These are phyloP conservation scores for Lissonota sp. DNA, from an alignment of 2,888 invertebrate species.

Conservation along the genomic window DNA sequence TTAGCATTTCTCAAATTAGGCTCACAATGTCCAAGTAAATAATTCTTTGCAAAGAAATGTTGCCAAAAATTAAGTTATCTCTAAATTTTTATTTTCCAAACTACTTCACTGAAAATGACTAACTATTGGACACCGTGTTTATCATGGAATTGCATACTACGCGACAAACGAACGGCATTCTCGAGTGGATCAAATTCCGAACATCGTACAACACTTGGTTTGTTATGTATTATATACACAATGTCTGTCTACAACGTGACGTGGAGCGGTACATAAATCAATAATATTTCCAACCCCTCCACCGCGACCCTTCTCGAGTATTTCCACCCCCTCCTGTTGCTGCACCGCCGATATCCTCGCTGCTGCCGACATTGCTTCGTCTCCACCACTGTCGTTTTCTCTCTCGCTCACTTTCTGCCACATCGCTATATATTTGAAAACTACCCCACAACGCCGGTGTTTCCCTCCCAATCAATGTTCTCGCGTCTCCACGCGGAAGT, in stretches of 20 bases:
- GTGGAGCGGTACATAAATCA: slow-evolving; percentile 86
- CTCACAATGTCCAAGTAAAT: neutral
- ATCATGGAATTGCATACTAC: too few species aligned
- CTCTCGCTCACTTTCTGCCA: slow-evolving; percentile 53
- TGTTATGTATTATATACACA: slow-evolving; percentile 72
- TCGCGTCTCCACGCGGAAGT: slow-evolving; percentile 69
- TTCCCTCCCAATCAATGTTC: slow-evolving; percentile 82
- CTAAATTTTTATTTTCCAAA: neutral
- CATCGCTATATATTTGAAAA: slow-evolving; percentile 62
- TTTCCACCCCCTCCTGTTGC: slow-evolving; percentile 74
- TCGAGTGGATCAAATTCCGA: slow-evolving; percentile 74
- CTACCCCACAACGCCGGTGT: slow-evolving; percentile 75
- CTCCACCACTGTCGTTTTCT: slow-evolving; percentile 49
- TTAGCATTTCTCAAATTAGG: too few species aligned
- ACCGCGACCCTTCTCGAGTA: slow-evolving; percentile 78
- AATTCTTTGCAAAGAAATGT: neutral
- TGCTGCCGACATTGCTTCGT: slow-evolving; percentile 49
- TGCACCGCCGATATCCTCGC: slow-evolving; percentile 56
- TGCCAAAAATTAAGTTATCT: neutral
- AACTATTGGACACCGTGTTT: too few species aligned
- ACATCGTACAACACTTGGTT: slow-evolving; percentile 69
- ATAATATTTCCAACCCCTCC: slow-evolving; percentile 85
- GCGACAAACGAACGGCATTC: slow-evolving; percentile 61
- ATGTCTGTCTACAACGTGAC: slow-evolving; percentile 64
- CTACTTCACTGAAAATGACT: neutral